These are phyloP conservation scores for Orussus abietinus DNA, from an alignment of 1,140 invertebrate species.

Conservation along the genomic window DNA sequence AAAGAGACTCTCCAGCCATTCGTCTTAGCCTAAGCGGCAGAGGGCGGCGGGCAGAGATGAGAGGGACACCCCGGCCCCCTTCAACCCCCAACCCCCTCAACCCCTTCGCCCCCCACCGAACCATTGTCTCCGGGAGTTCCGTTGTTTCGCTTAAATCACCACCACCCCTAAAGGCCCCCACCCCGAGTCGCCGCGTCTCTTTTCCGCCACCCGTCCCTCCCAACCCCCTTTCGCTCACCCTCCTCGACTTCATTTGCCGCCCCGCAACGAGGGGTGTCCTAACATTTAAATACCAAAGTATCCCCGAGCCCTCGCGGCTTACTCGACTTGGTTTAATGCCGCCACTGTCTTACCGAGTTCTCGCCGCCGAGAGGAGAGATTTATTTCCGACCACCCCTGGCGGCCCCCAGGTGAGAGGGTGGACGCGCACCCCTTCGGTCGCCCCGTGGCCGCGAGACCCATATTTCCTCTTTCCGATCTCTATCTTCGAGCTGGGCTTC, in stretches of 20 bases:
- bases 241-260: slow-evolving; percentile 3
- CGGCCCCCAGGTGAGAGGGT: too few species aligned
- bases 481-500: too few species aligned
- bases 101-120: slow-evolving; percentile 9
- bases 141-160: slow-evolving; percentile 32
- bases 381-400: too few species aligned
- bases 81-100: slow-evolving; percentile 5
- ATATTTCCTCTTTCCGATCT: slow-evolving; percentile 31
- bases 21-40: slow-evolving; percentile 27
- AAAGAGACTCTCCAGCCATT: slow-evolving; percentile 19
- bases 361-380: slow-evolving; percentile 20
- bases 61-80: slow-evolving; percentile 7
- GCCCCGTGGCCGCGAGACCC: slow-evolving; percentile 32
- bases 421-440: slow-evolving; percentile 19
- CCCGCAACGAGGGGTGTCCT: slow-evolving; percentile 8
- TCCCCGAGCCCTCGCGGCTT: slow-evolving; percentile 24
- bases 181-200: too few species aligned
- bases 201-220: slow-evolving; percentile 18
- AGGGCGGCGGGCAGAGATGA: not conserved
- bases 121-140: slow-evolving; percentile 30
- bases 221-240: slow-evolving; percentile 14
- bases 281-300: slow-evolving; percentile 47
- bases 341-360: slow-evolving; percentile 2
- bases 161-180: too few species aligned
- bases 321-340: slow-evolving; percentile 32